A percentile compares a stretch with the other conserved stretches of the same genome.
Conservation (phyloP, 2,113 vertebrate species). For the Eulemur macaco region DNA sequence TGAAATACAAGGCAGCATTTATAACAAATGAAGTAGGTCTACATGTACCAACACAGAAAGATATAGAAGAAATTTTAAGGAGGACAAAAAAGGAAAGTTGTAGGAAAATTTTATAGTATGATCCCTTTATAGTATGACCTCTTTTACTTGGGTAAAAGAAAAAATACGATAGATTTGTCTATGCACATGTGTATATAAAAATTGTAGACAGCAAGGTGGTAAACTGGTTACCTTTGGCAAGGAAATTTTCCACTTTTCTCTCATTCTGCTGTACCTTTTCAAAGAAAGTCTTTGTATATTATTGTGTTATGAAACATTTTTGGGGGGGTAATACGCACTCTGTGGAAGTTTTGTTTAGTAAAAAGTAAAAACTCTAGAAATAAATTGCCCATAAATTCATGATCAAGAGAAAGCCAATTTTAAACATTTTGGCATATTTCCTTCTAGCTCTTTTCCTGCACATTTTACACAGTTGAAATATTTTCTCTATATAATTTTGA, state of each 20-base stretch:
- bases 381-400: background rate
- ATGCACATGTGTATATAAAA: background rate
- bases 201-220: background rate
- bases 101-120: background rate
- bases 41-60: background rate
- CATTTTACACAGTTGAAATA: background rate
- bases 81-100: background rate
- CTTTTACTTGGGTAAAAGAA: background rate
- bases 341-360: background rate
- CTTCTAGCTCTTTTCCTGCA: background rate
- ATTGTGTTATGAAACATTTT: background rate
- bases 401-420: background rate
- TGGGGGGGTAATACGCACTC: background rate
- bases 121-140: background rate
- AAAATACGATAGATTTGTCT: background rate
- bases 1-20: background rate
- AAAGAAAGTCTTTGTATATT: background rate
- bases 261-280: background rate
- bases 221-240: background rate
- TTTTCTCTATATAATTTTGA: constrained; percentile 36
- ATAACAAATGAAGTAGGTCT: background rate
- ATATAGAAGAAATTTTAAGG: background rate
- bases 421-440: background rate
- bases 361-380: constrained; percentile 14
- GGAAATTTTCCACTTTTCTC: background rate